Evolutionary conservation across 2,888 invertebrate genomes (phyloP), one percentile per base, ranked within the genome.

Genomic region (Penaeus monodon): DNA sequence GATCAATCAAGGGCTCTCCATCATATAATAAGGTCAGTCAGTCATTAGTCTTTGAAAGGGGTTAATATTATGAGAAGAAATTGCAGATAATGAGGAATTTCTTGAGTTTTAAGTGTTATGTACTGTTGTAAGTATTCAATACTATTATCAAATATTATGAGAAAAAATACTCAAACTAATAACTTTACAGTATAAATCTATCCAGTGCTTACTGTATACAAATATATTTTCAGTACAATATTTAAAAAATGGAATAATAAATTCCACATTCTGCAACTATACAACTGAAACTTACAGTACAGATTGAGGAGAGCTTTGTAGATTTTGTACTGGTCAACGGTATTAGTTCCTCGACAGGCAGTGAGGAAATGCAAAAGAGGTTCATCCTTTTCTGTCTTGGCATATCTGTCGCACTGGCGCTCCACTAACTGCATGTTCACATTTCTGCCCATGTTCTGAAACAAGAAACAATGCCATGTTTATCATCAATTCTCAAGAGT

Each of bases 371-470:
- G 66, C 20, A 29, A 10, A 29, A 82, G 73, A 17, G 63, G 49
- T 29, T 82, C 73, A 49, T 82, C 82, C 49, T 33, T 64, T 20
- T 57, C 29, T 3, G 63, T 73, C 27, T 57, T 70, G 20, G 73
- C 49, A 29, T 82, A 82, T 44, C 82, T 27, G 20, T 73, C 70
- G 49, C 68, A 57, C 73, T 82, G 82, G 29, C 73, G 82, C 17
- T 82, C 29, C 57, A 82, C 24, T 22, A 49, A 20, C 2, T 49
- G 27, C 70, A 29, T 27, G 33, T 82, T 29, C 68, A 82, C 14
- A 14, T 73, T 63, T 70, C 63, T 57, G 22, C 82, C 82, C 70
- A 82, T 29, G 33, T 27, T 82, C 82, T 82, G 82, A 7, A 70
- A 22, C 6, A 57, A 63, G 68, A 22, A 22, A 33, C 29, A 12